Conservation (phyloP, 2,888 invertebrate genomes). For the Acleris laterana region DNA sequence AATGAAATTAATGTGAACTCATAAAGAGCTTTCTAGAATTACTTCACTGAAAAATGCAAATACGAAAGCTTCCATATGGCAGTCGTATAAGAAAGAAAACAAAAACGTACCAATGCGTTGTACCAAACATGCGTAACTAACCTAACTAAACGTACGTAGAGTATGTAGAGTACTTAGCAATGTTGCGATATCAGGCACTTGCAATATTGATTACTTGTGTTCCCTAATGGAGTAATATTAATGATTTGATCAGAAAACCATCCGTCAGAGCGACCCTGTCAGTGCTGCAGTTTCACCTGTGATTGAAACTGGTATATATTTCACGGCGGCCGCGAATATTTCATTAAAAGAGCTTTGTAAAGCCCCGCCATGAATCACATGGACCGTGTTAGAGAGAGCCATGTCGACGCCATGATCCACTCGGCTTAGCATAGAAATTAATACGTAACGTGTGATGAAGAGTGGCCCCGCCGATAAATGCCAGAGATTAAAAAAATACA, state of each 20-base stretch:
- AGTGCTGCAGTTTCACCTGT: constrained; percentile 65
- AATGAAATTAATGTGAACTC: too few relatives aligned
- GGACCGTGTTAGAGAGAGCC: constrained; percentile 67
- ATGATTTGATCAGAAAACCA: constrained; percentile 31
- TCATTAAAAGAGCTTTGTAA: constrained; percentile 75
- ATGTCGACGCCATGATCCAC: constrained; percentile 75
- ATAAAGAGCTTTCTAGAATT: too few relatives aligned
- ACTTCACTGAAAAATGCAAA: too few relatives aligned
- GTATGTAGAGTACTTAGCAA: too few relatives aligned
- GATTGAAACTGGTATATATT: constrained; percentile 75
- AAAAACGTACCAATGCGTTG: too few relatives aligned
- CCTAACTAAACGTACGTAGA: too few relatives aligned
- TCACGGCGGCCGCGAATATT: constrained; percentile 75
- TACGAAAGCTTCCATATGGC: too few relatives aligned
- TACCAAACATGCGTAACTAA: too few relatives aligned
- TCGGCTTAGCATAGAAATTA: constrained; percentile 77
- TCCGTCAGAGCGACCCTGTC: constrained; percentile 50
- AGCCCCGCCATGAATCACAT: constrained; percentile 78
- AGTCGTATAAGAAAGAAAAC: too few relatives aligned
- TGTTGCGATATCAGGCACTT: too few relatives aligned
- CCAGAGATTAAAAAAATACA: constrained; percentile 45
- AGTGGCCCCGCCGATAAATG: constrained; percentile 57
- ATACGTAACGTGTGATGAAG: constrained; percentile 62
- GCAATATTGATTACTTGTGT: background rate
- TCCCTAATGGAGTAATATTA: constrained; percentile 16